Evolutionary conservation across 2,888 invertebrate genomes (phyloP).

Genomic region (Spodoptera exigua): DNA sequence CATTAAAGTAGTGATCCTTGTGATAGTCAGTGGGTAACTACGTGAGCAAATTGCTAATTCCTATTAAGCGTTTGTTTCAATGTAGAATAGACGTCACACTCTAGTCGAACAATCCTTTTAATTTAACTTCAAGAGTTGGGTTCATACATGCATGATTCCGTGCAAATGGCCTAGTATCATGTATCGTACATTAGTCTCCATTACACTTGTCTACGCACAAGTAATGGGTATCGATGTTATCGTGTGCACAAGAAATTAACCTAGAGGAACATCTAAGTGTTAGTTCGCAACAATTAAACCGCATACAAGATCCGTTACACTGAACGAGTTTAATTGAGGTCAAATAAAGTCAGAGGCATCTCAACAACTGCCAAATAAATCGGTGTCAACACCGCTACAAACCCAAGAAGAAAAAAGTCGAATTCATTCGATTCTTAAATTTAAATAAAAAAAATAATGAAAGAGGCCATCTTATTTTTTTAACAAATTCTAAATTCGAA

Average conservation of each 20-base stretch:
- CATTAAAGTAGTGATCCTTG: too few species aligned
- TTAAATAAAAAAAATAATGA: background rate
- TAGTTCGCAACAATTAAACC: constrained; percentile 12
- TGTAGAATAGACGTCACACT: too few species aligned
- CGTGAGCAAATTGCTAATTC: too few species aligned
- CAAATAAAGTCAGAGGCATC: constrained; percentile 17
- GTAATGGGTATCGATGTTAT: background rate
- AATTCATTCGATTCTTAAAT: background rate
- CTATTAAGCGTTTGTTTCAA: too few species aligned
- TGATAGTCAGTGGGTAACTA: too few species aligned
- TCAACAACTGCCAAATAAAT: background rate
- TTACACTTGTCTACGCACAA: background rate
- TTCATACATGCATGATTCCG: too few species aligned
- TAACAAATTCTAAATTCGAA: too few species aligned
- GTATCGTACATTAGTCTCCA: background rate
- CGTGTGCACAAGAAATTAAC: constrained; percentile 8
- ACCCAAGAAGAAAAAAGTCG: background rate
- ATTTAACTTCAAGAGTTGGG: too few species aligned
- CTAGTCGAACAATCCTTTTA: too few species aligned
- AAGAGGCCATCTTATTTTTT: background rate
- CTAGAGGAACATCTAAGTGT: constrained; percentile 1
- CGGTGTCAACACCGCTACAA: background rate
- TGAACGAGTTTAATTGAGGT: constrained; percentile 39
- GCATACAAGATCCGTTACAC: constrained; percentile 25
- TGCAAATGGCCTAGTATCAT: too few species aligned